Base-by-base conservation (phyloP, 2,797 vertebrate genomes). In the Gila robusta region DNA sequence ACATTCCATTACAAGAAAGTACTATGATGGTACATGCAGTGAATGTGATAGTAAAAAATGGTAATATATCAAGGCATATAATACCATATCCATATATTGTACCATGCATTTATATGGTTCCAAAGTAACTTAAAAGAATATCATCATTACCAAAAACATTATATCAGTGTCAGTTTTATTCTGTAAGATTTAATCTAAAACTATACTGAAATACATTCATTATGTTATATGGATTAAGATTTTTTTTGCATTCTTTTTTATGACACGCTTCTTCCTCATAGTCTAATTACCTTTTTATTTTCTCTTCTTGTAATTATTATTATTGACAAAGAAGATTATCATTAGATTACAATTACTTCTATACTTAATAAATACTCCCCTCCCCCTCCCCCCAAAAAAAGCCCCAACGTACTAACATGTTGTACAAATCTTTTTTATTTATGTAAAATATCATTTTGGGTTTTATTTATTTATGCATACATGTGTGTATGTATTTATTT, bases 151-250 rank as follows among this genome's bases (percentile, higher is more conserved):
- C 17, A 52, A 74, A 49, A 49, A 19, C 2, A 0, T 28, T 8
- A 19, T 28, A 44, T 14, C 37, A 41, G 37, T 10, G 12, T 73
- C n/a, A 10, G n/a, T 73, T 28, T 32, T 64, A 64, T 17, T 32
- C 14, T 28, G 62, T 64, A 28, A 73, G 4, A 19, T 28, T 47
- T 19, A 19, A 28, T 28, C n/a, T 28, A 2, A 49, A 49, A 19
- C 19, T 5, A 26, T 56, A 72, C 23, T 72, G 39, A 49, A 21
- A 49, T 44, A 26, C 7, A 71, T 72, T 70, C 7, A 35, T 74
- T 87, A 79, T 76, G 47, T 32, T 83, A 73, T 74, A 83, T 71
- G 4, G 74, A 74, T 70, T 82, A 79, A 80, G 49, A n/a, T n/a
- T 21, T 26, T n/a, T n/a, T 21, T 62, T n/a, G 10, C 1, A 14